Evolutionary conservation across 2,113 vertebrate genomes (phyloP), one percentile per base, ranked within the genome.

Genomic region (Petromus typicus): DNA sequence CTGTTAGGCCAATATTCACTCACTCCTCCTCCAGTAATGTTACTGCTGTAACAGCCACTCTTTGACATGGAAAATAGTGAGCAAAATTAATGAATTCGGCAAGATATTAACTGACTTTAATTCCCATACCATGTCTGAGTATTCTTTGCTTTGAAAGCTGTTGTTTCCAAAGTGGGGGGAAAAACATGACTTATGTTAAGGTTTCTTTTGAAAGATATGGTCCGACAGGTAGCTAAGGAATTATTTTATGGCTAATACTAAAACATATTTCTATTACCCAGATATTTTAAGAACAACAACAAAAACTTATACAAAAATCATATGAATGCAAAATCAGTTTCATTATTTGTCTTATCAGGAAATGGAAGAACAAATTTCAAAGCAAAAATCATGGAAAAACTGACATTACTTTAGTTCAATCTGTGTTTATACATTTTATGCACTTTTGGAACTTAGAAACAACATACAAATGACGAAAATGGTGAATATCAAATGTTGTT

Each of bases 241-340:
- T 79, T 94, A 89, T 92, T 95, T 93, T 93, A 90, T 96, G 95
- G 98, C 94, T 96, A 97, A 97, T 94, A 96, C 63, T 95, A 96
- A 93, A 97, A 92, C 96, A 79, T 97, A 96, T 97, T 98, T 97
- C 96, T 97, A 95, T 3, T 90, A 59, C 40, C 86, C 32, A 94
- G 92, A 91, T 96, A 97, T 98, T 98, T 98, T 97, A 95, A 86
- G 66, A 98, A 98, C 89, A 94, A 97, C 90, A 98, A 96, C 90
- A 97, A 94, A 76, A 97, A 95, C 87, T 95, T 96, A 97, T 95
- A 97, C 89, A 97, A 81, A 96, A 97, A 90, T 97, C 91, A 97
- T 90, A 96, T 98, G 91, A n/a, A 27, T 57, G 9, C 73, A 78
- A 34, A 90, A 71, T 51, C 30, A 94, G 40, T 93, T 94, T 57